Base-by-base conservation (phyloP, 2,888 invertebrate genomes). In the Aphodius granarius region DNA sequence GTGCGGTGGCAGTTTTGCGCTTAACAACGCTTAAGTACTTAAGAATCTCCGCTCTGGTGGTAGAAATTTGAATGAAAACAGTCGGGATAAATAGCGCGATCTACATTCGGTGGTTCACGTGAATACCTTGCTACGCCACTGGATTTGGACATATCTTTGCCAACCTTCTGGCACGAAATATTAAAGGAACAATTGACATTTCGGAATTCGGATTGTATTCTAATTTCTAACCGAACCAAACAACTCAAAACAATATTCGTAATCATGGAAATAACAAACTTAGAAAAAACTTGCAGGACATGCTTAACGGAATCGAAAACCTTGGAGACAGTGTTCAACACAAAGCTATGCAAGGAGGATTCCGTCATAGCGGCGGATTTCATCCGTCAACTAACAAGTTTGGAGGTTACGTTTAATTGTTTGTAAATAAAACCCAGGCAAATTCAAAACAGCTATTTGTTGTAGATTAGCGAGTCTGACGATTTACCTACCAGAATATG, bases 401-500 rank as follows among this genome's bases (percentile, higher is more conserved):
- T 68, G 68, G 20, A 68, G 65, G 65, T 65, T 65, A 65, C 17
- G 19, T 65, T 65, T 16, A 18, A 65, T 65, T 19, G 65, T 16
- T 65, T 65, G 43, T 43, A 65, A 65, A 65, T 65, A 65, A 19
- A n/a, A 65, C 62, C 5, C 6, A 9, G 19, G 21, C 15, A 66
- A 18, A 16, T 64, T 77, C 68, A 73, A 68, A 62, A 72, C 20
- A 68, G 43, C 62, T 17, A 62, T 70, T 68, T 16, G 43, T 79
- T 80, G 71, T 72, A 83, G 83, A 78, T 82, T 73, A 66, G 74
- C 6, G 77, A 75, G 76, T 78, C 76, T 0, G 81, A 83, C 74
- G 81, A 80, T 17, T 68, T 82, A 43, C 81, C 82, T 63, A 78
- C 80, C n/a, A 76, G 79, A 65, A 75, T 83, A 63, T 83, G 83